Conservation (phyloP, 2,888 invertebrate species). For the Athalia cordata region DNA sequence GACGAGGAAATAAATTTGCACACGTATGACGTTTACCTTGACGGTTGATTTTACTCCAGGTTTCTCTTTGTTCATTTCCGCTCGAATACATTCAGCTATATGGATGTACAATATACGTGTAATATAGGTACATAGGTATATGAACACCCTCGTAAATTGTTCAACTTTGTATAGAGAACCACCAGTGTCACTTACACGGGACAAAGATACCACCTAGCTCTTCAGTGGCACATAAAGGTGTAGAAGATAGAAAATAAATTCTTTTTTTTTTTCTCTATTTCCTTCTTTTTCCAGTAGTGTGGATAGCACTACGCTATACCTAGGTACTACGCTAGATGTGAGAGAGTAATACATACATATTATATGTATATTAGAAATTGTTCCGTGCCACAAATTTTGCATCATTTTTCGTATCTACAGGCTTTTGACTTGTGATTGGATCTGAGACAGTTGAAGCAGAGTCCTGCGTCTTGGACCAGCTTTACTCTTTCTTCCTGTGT, state of each 20-base stretch:
- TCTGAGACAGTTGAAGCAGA: too few species aligned
- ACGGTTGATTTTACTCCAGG: background rate
- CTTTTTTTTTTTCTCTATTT: constrained; percentile 28
- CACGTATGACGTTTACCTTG: background rate
- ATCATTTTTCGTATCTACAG: too few species aligned
- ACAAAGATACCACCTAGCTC: background rate
- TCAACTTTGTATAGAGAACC: constrained; percentile 13
- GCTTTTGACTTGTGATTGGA: too few species aligned
- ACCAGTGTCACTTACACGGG: constrained; percentile 3
- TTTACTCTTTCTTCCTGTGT: too few species aligned
- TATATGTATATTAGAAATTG: too few species aligned
- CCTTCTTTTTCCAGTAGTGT: background rate
- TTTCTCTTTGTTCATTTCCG: background rate
- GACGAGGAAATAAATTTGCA: constrained; percentile 10
- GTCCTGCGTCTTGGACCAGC: too few species aligned
- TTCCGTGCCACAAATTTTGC: too few species aligned
- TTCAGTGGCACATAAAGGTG: background rate
- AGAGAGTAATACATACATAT: too few species aligned
- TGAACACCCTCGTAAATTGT: constrained; percentile 26
- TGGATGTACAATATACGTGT: background rate
- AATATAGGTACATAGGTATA: too few species aligned
- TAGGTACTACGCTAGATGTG: too few species aligned
- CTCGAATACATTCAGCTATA: too few species aligned
- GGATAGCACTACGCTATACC: background rate
- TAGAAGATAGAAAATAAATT: constrained; percentile 28